A percentile compares a stretch with the other conserved stretches of the same genome.
phyloP scores from a whole-genome alignment of 2,888 invertebrate genomes.

The Lasioglossum morio region DNA sequence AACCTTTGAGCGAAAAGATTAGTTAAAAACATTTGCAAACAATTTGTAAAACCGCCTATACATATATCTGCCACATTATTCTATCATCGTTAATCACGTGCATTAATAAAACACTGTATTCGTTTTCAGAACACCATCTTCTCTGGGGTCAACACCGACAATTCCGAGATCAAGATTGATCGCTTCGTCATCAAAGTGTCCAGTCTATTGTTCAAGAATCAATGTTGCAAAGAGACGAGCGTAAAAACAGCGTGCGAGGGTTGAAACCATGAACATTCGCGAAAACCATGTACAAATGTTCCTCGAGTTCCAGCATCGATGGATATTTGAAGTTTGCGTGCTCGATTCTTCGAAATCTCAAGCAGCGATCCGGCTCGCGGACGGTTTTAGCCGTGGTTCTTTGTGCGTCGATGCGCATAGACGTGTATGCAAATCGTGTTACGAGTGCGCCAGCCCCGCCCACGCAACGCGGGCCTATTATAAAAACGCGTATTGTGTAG shows the following conservation, averaged over 20 bases:
- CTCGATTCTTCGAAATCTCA: constrained; percentile 3
- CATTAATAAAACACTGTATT: background rate
- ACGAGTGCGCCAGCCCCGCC: constrained; percentile 19
- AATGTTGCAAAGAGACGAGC: background rate
- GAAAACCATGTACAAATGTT: background rate
- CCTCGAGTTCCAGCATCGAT: background rate
- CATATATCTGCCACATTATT: background rate
- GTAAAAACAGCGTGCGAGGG: background rate
- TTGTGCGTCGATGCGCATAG: background rate
- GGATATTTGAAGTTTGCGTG: background rate
- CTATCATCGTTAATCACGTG: background rate
- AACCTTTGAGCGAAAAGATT: background rate
- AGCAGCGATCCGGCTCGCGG: background rate
- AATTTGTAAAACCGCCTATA: background rate
- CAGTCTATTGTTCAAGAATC: background rate
- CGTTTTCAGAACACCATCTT: background rate
- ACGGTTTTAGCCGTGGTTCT: constrained; percentile 12
- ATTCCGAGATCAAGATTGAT: background rate
- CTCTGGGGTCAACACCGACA: background rate
- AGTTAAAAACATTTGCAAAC: background rate
- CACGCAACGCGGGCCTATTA: constrained; percentile 15
- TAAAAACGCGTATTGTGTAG: constrained; percentile 20
- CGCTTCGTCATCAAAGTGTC: background rate
- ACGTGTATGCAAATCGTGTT: constrained; percentile 30
- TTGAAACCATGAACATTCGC: background rate